These are phyloP conservation scores for Orbicella faveolata DNA, from an alignment of 64 coral and sea anemone genomes.

Conservation along the genomic window DNA sequence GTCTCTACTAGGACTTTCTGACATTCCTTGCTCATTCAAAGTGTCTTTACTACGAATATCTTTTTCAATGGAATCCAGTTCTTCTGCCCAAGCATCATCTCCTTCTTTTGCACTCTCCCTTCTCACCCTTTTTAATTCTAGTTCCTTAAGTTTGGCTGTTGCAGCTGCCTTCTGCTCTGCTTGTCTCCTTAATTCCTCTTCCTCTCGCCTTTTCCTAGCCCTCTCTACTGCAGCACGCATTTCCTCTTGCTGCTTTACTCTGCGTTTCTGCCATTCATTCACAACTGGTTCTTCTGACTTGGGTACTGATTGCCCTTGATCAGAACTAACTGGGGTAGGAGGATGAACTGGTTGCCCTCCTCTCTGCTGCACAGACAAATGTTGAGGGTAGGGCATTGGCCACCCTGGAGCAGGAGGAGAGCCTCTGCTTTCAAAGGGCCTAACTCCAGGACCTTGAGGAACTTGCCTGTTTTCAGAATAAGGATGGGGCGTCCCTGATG, in stretches of 20 bases:
- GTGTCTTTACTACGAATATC: neutral
- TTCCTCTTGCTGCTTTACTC: slow-evolving; percentile 67
- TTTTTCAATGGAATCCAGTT: slow-evolving; percentile 29
- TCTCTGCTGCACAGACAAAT: slow-evolving; percentile 9
- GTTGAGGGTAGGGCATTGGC: slow-evolving; percentile 34
- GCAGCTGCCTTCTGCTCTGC: slow-evolving; percentile 75
- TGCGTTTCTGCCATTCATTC: slow-evolving; percentile 43
- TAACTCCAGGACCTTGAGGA: slow-evolving; percentile 5
- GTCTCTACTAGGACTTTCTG: neutral
- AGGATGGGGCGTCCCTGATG: neutral
- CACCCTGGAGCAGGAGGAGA: slow-evolving; percentile 30
- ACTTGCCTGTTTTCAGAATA: slow-evolving; percentile 29
- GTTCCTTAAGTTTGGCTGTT: slow-evolving; percentile 61
- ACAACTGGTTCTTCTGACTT: slow-evolving; percentile 40
- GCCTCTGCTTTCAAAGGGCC: slow-evolving; percentile 20
- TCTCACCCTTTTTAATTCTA: slow-evolving; percentile 68
- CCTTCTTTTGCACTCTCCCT: slow-evolving; percentile 29
- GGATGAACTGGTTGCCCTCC: slow-evolving; percentile 7
- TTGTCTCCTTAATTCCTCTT: slow-evolving; percentile 68
- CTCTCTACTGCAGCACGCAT: slow-evolving; percentile 88
- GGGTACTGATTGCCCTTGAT: neutral
- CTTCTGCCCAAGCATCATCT: slow-evolving; percentile 35
- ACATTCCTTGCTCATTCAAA: neutral
- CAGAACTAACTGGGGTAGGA: neutral
- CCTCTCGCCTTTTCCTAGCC: slow-evolving; percentile 79